phyloP scores from a whole-genome alignment of 2,797 vertebrate genomes.

The Bucorvus abyssinicus region DNA sequence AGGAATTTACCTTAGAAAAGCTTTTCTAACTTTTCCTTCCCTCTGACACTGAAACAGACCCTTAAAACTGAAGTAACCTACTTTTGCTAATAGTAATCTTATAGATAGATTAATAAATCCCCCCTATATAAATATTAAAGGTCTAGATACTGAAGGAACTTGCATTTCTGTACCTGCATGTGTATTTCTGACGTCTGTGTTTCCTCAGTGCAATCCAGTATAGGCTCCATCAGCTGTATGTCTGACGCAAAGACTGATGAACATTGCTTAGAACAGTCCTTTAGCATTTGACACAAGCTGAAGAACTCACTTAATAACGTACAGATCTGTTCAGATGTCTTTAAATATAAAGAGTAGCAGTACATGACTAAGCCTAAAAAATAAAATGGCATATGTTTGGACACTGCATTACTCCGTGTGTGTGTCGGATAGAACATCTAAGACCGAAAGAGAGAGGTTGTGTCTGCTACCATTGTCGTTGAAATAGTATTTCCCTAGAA shows the following conservation, averaged over 20 bases:
- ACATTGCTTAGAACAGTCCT: neutral
- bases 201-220: neutral
- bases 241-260: neutral
- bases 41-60: neutral
- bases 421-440: neutral
- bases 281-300: neutral
- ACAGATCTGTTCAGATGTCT: neutral
- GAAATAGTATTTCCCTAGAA: neutral
- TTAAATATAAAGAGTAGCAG: neutral
- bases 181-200: neutral
- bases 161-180: neutral
- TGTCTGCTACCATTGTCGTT: neutral
- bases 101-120: neutral
- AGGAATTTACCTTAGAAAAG: neutral
- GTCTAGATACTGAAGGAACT: neutral
- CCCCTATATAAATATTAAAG: neutral
- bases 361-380: conserved; percentile 20
- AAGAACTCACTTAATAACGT: neutral
- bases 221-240: neutral
- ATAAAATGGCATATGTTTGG: neutral
- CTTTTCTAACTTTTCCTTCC: neutral
- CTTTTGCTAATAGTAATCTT: neutral
- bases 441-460: neutral
- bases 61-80: neutral
- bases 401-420: neutral